Conservation (phyloP, 2,113 vertebrate species). For the Dromaius novaehollandiae region DNA sequence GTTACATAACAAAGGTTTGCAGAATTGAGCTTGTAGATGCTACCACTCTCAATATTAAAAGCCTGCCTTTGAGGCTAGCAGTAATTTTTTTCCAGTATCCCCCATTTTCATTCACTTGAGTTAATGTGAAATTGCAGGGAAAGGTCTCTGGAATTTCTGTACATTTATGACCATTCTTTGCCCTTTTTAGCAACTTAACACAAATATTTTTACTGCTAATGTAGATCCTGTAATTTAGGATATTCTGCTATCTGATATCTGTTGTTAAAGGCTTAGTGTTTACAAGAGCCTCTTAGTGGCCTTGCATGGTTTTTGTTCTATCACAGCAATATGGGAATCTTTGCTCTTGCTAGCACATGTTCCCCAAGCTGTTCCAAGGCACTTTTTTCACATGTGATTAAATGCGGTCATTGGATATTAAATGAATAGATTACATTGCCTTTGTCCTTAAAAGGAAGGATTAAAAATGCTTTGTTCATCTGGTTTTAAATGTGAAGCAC, state of each 20-base stretch:
- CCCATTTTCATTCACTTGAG: neutral
- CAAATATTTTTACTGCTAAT: neutral
- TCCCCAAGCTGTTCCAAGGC: slow-evolving; percentile 13
- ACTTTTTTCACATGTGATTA: slow-evolving; percentile 35
- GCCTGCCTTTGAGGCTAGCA: neutral
- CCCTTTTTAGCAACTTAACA: neutral
- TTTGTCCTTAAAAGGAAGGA: slow-evolving; percentile 60
- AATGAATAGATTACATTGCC: slow-evolving; percentile 18
- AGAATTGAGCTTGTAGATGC: neutral
- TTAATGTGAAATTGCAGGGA: neutral
- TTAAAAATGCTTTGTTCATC: neutral
- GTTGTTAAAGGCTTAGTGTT: neutral
- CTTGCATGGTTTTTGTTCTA: neutral
- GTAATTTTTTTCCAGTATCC: neutral
- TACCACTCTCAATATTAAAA: neutral
- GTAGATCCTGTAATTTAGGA: neutral
- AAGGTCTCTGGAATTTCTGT: neutral
- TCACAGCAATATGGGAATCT: neutral
- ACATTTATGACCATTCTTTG: neutral
- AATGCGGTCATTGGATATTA: slow-evolving; percentile 12
- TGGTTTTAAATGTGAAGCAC: slow-evolving; percentile 2
- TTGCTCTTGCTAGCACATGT: slow-evolving; percentile 41
- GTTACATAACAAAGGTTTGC: neutral
- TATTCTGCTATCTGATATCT: neutral
- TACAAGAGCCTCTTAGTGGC: neutral